Percentiles rank a stretch among this genome's conserved stretches.
phyloP scores from a whole-genome alignment of 2,797 vertebrate genomes.

The Oryzias dopingdopingensis region DNA sequence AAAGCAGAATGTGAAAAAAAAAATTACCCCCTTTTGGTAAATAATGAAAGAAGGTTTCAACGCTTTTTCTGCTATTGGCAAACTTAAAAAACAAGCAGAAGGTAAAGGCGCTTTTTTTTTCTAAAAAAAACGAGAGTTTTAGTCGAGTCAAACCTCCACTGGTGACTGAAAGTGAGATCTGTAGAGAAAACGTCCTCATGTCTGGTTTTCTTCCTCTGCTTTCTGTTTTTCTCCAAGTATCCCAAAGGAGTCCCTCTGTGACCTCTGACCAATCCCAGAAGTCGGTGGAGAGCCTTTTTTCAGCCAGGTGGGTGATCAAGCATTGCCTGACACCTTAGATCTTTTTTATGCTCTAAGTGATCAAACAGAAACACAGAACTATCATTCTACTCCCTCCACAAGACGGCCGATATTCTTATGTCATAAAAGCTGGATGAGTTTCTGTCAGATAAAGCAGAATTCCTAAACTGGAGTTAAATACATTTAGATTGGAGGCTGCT shows the following conservation, averaged over 20 bases:
- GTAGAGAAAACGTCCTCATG: conserved; percentile 8
- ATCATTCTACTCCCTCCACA: not conserved
- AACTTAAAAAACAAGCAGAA: too few species aligned
- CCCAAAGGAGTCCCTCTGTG: conserved; percentile 78
- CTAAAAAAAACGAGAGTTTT: too few species aligned
- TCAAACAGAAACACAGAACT: not conserved
- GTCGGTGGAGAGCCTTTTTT: conserved; percentile 86
- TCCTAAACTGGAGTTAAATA: too few species aligned
- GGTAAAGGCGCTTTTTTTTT: too few species aligned
- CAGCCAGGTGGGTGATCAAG: conserved; percentile 80
- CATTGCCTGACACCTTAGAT: not conserved
- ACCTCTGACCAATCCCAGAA: conserved; percentile 84
- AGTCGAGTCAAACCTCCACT: not conserved
- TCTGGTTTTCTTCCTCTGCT: conserved; percentile 8
- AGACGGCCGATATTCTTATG: not conserved
- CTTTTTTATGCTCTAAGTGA: not conserved
- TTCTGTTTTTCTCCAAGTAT: conserved; percentile 68
- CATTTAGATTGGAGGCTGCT: too few species aligned
- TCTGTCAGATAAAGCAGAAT: too few species aligned
- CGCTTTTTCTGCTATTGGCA: too few species aligned
- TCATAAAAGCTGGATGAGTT: too few species aligned
- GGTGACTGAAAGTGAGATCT: conserved; percentile 15
- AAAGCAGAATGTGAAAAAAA: conserved; percentile 28
- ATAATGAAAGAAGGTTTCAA: conserved; percentile 18
- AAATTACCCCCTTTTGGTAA: conserved; percentile 27